Evolutionary conservation across 2,113 vertebrate genomes (phyloP).

Genomic region (Neoarius graeffei): DNA sequence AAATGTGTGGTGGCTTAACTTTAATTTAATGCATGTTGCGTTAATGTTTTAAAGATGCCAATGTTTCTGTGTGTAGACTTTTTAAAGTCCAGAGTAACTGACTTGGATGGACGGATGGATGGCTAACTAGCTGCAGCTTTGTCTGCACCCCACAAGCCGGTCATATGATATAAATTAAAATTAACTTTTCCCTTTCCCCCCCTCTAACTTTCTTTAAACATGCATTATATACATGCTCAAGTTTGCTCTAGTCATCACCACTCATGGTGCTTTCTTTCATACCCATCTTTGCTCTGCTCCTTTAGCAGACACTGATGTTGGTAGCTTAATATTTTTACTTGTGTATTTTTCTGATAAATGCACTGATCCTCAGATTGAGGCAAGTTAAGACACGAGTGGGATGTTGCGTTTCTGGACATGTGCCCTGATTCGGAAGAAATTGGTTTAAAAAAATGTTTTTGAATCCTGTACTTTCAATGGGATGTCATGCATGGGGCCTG

Average conservation of each 20-base stretch:
- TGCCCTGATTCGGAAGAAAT: neutral
- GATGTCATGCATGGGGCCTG: neutral
- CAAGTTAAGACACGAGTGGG: neutral
- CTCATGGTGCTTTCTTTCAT: neutral
- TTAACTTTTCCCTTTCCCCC: neutral
- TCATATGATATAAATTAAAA: neutral
- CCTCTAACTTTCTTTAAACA: neutral
- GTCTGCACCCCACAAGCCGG: conserved; percentile 1
- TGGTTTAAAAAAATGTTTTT: neutral
- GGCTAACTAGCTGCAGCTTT: conserved; percentile 12
- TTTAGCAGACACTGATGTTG: neutral
- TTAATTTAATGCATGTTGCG: neutral
- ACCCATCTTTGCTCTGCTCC: neutral
- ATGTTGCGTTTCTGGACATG: neutral
- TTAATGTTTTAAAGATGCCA: neutral
- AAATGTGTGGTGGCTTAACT: neutral
- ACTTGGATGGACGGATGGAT: neutral
- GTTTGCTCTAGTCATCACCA: neutral
- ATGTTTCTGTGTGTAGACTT: neutral
- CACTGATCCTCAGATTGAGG: neutral
- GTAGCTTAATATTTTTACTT: neutral
- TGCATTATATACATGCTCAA: neutral
- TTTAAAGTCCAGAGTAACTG: neutral
- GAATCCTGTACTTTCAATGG: neutral
- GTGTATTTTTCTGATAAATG: neutral